Evolutionary conservation across 2,888 invertebrate species (phyloP).

Genomic region (Elysia crispata): DNA sequence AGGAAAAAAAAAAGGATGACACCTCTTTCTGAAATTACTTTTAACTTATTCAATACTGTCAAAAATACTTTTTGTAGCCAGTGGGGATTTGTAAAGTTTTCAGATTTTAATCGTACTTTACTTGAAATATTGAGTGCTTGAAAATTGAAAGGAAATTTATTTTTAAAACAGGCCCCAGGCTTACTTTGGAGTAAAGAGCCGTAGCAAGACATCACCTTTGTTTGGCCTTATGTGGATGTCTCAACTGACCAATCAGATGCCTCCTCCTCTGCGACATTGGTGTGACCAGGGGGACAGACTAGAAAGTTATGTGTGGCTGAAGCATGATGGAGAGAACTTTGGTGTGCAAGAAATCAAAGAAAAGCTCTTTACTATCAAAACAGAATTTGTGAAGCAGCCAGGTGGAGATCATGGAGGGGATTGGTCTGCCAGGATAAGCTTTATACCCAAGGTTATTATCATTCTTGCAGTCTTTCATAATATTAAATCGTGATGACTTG

Average conservation of each 20-base stretch:
- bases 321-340: slow-evolving; percentile 94
- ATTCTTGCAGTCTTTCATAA: slow-evolving; percentile 26
- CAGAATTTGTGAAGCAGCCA: slow-evolving; percentile 91
- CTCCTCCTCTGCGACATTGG: slow-evolving; percentile 85
- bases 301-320: slow-evolving; percentile 89
- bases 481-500: no score
- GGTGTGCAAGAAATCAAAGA: slow-evolving; percentile 94
- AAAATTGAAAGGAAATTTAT: neutral
- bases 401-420: slow-evolving; percentile 92
- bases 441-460: slow-evolving; percentile 80
- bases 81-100: no score
- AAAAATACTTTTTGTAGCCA: no score
- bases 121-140: no score
- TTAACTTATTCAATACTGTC: no score
- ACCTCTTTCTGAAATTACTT: no score
- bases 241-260: slow-evolving; percentile 81
- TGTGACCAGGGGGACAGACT: slow-evolving; percentile 82
- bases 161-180: slow-evolving; percentile 78
- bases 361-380: slow-evolving; percentile 85
- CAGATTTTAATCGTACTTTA: no score
- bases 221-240: slow-evolving; percentile 98
- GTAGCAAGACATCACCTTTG: slow-evolving; percentile 91
- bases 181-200: slow-evolving; percentile 84
- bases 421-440: slow-evolving; percentile 91
- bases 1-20: no score